These are phyloP conservation scores for Protophormia terraenovae DNA, from an alignment of 2,888 invertebrate genomes.

Conservation along the genomic window DNA sequence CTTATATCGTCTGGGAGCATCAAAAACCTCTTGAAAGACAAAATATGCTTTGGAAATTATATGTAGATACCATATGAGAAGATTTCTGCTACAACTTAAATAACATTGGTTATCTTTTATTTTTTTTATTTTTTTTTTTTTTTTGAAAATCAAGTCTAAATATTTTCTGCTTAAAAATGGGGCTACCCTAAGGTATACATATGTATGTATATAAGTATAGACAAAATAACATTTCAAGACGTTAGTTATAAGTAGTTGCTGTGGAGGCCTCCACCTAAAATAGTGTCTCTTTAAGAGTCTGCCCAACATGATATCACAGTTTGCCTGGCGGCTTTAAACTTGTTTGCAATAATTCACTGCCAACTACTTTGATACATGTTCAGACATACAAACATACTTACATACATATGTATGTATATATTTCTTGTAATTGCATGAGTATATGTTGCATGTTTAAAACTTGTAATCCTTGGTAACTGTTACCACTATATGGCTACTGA, in stretches of 20 bases:
- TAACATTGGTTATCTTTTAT: too few species aligned
- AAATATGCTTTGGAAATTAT: too few species aligned
- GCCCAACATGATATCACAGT: conserved; percentile 15
- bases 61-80: too few species aligned
- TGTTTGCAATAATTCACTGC: conserved; percentile 80
- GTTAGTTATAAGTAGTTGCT: not conserved
- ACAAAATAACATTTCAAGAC: conserved; percentile 5
- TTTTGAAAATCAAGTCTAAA: too few species aligned
- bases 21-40: too few species aligned
- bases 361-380: conserved; percentile 72
- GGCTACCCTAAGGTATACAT: too few species aligned
- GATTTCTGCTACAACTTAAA: too few species aligned
- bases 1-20: too few species aligned
- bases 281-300: not conserved
- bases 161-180: too few species aligned
- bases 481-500: conserved; percentile 41
- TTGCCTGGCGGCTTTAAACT: conserved; percentile 79
- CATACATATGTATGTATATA: not conserved
- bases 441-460: conserved; percentile 39
- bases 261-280: conserved; percentile 16
- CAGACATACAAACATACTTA: conserved; percentile 1
- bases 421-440: not conserved
- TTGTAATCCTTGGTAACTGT: conserved; percentile 64
- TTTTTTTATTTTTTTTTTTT: too few species aligned
- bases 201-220: not conserved